Percentiles rank a stretch among this genome's conserved stretches.
These are phyloP conservation scores for Lasioglossum vierecki DNA, from an alignment of 2,888 invertebrate genomes.

Conservation along the genomic window DNA sequence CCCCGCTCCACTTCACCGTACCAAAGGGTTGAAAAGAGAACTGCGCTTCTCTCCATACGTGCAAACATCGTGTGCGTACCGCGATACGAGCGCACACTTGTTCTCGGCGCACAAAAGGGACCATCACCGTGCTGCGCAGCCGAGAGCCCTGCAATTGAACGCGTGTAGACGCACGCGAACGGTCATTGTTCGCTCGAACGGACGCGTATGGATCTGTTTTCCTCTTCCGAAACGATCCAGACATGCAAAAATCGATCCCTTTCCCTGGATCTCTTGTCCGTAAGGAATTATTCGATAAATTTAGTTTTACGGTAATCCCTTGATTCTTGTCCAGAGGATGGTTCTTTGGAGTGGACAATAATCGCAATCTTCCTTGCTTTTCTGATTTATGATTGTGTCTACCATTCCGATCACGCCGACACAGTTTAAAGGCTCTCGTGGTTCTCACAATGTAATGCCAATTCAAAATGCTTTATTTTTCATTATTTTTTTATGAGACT, in stretches of 20 bases:
- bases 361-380: too few relatives aligned
- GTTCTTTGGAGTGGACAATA: too few relatives aligned
- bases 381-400: too few relatives aligned
- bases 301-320: too few relatives aligned
- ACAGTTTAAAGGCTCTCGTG: too few relatives aligned
- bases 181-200: not conserved
- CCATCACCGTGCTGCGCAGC: not conserved
- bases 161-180: conserved; percentile 4
- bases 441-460: too few relatives aligned
- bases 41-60: conserved; percentile 8
- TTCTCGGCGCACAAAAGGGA: conserved; percentile 25
- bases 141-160: conserved; percentile 3
- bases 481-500: too few relatives aligned
- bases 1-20: not conserved
- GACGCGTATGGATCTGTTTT: not conserved
- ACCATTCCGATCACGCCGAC: too few relatives aligned
- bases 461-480: too few relatives aligned
- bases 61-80: conserved; percentile 33
- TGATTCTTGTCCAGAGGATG: too few relatives aligned
- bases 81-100: conserved; percentile 26
- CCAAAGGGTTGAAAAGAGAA: not conserved
- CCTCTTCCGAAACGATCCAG: not conserved
- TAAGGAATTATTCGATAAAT: too few relatives aligned
- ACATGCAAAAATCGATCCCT: not conserved
- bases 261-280: not conserved